phyloP scores from a whole-genome alignment of 1,140 invertebrate species.

The Drosophila nigrodunni region DNA sequence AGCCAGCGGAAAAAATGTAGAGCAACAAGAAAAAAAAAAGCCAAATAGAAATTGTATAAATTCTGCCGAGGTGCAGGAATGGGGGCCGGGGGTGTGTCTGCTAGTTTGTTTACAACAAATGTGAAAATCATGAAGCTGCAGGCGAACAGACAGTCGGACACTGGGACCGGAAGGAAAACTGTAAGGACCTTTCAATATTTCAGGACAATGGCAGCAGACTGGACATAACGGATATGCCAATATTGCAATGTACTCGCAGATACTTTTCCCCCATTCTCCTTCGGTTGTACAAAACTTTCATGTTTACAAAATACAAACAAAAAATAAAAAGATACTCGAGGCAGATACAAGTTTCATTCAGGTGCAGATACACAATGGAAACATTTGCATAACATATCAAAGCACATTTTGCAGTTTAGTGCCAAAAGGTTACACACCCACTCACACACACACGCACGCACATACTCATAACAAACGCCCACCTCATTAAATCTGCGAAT shows the following conservation, averaged over 20 bases:
- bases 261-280: background rate
- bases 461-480: slow-evolving; percentile 41
- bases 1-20: background rate
- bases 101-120: slow-evolving; percentile 65
- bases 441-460: slow-evolving; percentile 29
- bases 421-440: slow-evolving; percentile 44
- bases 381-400: slow-evolving; percentile 74
- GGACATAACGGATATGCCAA: slow-evolving; percentile 67
- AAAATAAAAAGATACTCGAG: slow-evolving; percentile 21
- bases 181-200: slow-evolving; percentile 71
- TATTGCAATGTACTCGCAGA: slow-evolving; percentile 61
- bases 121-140: slow-evolving; percentile 50
- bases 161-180: slow-evolving; percentile 57
- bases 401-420: slow-evolving; percentile 49
- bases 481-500: slow-evolving; percentile 56
- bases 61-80: slow-evolving; percentile 5
- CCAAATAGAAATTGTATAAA: slow-evolving; percentile 35
- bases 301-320: slow-evolving; percentile 56
- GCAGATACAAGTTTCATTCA: slow-evolving; percentile 36
- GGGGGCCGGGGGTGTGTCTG: slow-evolving; percentile 24
- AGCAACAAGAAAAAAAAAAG: slow-evolving; percentile 13
- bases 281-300: slow-evolving; percentile 33
- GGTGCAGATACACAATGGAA: slow-evolving; percentile 39
- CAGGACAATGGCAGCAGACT: slow-evolving; percentile 47
- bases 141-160: slow-evolving; percentile 4